These are phyloP conservation scores for Nycticryphes semicollaris DNA, from an alignment of 2,113 vertebrate species.

Conservation along the genomic window DNA sequence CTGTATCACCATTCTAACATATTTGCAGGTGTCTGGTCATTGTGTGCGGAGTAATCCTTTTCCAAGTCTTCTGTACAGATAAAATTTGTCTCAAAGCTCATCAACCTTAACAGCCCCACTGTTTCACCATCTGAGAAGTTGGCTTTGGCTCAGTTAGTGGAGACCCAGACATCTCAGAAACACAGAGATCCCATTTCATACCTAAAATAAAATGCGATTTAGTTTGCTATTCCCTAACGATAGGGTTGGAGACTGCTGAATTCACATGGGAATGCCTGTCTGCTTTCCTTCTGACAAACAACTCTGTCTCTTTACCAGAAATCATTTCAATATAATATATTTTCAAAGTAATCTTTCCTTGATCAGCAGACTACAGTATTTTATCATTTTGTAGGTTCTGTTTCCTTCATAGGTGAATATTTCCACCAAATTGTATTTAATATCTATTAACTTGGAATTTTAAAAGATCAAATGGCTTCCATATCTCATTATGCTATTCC, in stretches of 20 bases:
- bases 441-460: constrained; percentile 70
- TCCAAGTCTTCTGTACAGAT: background rate
- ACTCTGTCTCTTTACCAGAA: constrained; percentile 39
- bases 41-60: background rate
- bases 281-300: constrained; percentile 51
- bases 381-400: constrained; percentile 72
- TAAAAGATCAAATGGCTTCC: constrained; percentile 65
- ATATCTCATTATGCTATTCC: constrained; percentile 63
- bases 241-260: background rate
- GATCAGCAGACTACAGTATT: constrained; percentile 68
- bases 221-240: constrained; percentile 11
- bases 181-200: background rate
- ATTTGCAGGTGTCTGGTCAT: background rate
- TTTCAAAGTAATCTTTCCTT: constrained; percentile 71
- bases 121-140: background rate
- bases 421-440: constrained; percentile 74
- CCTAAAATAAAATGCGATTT: constrained; percentile 39
- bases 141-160: background rate
- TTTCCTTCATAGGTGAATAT: constrained; percentile 72
- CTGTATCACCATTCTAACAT: background rate
- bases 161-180: background rate
- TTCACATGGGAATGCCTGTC: constrained; percentile 48
- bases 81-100: background rate
- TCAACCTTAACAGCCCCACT: background rate
- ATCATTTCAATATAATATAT: constrained; percentile 57